Evolutionary conservation across 2,797 vertebrate genomes (phyloP).

Genomic region (Alcedo quadribrachys): DNA sequence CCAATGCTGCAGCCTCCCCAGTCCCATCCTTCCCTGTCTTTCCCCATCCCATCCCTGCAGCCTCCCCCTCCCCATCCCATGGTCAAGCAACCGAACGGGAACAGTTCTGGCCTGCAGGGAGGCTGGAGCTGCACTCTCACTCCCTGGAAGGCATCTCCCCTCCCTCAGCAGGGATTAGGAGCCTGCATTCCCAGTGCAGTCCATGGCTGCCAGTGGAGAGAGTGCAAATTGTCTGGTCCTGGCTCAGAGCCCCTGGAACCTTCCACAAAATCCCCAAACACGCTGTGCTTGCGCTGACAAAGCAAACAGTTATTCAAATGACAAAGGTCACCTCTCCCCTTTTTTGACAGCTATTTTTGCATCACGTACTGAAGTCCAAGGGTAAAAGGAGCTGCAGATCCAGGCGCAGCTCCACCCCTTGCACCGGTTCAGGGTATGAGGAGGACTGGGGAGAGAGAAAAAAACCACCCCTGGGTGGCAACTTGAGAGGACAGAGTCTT

Average conservation of each 20-base stretch:
- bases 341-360: slow-evolving; percentile 49
- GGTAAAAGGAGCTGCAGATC: neutral
- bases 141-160: neutral
- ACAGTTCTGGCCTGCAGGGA: neutral
- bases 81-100: neutral
- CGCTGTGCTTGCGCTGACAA: neutral
- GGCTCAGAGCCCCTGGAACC: neutral
- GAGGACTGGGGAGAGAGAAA: neutral
- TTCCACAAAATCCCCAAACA: slow-evolving; percentile 7
- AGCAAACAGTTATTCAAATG: slow-evolving; percentile 36
- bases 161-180: neutral
- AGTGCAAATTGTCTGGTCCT: neutral
- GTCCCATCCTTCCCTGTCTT: too few species aligned
- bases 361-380: slow-evolving; percentile 50
- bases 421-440: neutral
- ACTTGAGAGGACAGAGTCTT: rapidly evolving
- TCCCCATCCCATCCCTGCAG: neutral
- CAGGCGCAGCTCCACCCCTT: neutral
- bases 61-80: neutral
- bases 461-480: neutral
- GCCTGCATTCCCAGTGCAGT: neutral
- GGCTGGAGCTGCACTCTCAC: neutral
- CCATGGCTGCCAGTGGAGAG: neutral
- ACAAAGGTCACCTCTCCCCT: slow-evolving; percentile 45
- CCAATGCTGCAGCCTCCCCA: neutral